Conservation (phyloP, 2,888 invertebrate genomes). For the Drosophila neotestacea region DNA sequence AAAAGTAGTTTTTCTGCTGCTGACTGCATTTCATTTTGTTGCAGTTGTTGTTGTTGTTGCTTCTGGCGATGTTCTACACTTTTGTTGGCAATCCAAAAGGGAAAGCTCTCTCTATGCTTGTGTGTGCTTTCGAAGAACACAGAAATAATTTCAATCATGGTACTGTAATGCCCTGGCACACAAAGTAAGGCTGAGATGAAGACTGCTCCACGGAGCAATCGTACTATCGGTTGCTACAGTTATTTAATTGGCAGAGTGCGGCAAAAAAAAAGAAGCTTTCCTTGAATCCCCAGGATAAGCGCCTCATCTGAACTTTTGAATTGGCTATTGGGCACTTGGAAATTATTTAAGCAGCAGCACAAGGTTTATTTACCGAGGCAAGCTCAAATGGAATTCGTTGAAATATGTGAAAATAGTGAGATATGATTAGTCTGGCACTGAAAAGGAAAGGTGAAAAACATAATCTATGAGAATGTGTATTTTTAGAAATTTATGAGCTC, state of each 20-base stretch:
- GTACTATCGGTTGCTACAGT: conserved; percentile 22
- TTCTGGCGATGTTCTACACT: conserved; percentile 15
- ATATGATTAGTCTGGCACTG: background rate
- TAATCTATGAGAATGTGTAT: background rate
- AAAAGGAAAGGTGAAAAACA: background rate
- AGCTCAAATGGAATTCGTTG: conserved; percentile 1
- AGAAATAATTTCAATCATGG: conserved; percentile 79
- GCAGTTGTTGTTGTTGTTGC: conserved; percentile 21
- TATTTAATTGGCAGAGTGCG: conserved; percentile 50
- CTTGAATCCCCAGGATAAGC: conserved; percentile 22
- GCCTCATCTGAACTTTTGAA: conserved; percentile 17
- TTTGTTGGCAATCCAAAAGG: conserved; percentile 47
- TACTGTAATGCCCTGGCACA: conserved; percentile 57
- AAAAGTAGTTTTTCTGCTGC: conserved; percentile 72
- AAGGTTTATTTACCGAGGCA: conserved; percentile 10
- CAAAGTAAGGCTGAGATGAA: conserved; percentile 38
- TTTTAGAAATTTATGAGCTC: background rate
- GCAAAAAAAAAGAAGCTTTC: conserved; percentile 10
- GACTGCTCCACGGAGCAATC: conserved; percentile 3
- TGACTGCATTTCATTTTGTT: conserved; percentile 56
- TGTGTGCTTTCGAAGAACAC: conserved; percentile 44
- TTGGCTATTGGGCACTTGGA: conserved; percentile 16
- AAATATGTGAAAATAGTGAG: background rate
- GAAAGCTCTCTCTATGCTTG: conserved; percentile 26
- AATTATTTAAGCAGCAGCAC: conserved; percentile 26